A percentile compares a stretch with the other conserved stretches of the same genome.
Conservation (phyloP, 2,113 vertebrate species). For the Onychostruthus taczanowskii region DNA sequence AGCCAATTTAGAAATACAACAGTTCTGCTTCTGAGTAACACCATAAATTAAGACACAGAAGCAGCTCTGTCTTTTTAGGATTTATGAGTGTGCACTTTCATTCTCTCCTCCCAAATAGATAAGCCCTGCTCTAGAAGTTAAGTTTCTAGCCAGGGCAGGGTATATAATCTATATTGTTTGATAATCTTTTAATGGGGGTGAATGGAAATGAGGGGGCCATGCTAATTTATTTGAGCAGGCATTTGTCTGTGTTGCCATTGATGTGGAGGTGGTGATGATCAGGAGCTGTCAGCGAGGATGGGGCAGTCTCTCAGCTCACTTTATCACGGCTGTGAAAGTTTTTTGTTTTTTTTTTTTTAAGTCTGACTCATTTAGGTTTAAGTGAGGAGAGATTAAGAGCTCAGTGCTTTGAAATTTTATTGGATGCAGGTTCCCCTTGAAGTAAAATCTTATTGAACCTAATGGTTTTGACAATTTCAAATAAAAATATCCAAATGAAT, state of each 20-base stretch:
- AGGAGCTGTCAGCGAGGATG: neutral
- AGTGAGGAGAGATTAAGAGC: neutral
- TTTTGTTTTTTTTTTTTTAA: neutral
- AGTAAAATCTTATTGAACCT: neutral
- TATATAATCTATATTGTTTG: neutral
- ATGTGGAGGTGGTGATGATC: neutral
- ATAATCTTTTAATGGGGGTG: neutral
- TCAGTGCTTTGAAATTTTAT: neutral
- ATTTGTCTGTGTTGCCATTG: neutral
- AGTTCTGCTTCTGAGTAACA: neutral
- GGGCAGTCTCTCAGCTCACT: neutral
- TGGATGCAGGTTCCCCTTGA: neutral
- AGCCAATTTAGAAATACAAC: neutral
- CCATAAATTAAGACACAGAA: neutral
- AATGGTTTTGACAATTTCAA: neutral
- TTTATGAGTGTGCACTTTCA: neutral
- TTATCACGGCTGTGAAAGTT: neutral
- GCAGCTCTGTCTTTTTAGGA: neutral
- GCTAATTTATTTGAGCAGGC: neutral
- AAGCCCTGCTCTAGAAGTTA: neutral
- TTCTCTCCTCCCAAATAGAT: neutral
- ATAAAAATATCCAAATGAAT: neutral
- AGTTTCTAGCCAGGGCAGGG: neutral
- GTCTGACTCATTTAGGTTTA: neutral
- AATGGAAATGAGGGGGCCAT: neutral